Evolutionary conservation across 2,888 invertebrate species (phyloP).

Genomic region (Andrena praecox): DNA sequence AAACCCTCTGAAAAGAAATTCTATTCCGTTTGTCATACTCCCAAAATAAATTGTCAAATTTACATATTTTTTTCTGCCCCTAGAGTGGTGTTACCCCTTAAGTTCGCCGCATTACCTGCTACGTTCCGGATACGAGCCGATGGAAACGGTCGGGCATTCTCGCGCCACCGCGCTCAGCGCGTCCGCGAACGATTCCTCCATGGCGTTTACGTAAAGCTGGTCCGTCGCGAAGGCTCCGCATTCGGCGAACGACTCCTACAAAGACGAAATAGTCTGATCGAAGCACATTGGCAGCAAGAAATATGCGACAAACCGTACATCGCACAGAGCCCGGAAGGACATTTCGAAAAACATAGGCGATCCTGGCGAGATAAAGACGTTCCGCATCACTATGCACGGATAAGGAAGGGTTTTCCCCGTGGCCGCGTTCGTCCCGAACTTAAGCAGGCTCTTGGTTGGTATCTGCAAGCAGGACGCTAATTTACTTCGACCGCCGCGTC

Average conservation of each 20-base stretch:
- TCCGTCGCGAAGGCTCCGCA: slow-evolving; percentile 83
- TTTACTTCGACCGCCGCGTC: not conserved
- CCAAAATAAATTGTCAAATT: too few relatives aligned
- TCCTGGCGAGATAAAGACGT: slow-evolving; percentile 91
- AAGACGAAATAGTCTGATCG: slow-evolving; percentile 26
- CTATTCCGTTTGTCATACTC: too few relatives aligned
- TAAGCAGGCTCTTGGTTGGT: slow-evolving; percentile 85
- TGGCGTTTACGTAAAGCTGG: slow-evolving; percentile 84
- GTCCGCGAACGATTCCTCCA: slow-evolving; percentile 85
- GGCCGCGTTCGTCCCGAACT: slow-evolving; percentile 80
- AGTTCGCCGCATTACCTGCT: slow-evolving; percentile 80
- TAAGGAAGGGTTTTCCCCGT: slow-evolving; percentile 80
- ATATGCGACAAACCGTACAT: slow-evolving; percentile 66
- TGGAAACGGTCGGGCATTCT: slow-evolving; percentile 85
- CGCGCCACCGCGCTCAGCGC: slow-evolving; percentile 83
- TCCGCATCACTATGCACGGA: slow-evolving; percentile 86
- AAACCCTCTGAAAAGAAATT: too few relatives aligned
- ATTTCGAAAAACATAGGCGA: slow-evolving; percentile 87
- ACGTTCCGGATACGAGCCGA: slow-evolving; percentile 86
- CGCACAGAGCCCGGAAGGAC: slow-evolving; percentile 82
- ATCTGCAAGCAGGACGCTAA: slow-evolving; percentile 82
- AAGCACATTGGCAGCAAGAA: not conserved
- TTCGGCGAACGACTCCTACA: slow-evolving; percentile 82
- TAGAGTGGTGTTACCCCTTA: not conserved
- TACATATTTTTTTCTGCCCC: too few relatives aligned